These are phyloP conservation scores for Equus przewalskii DNA, from an alignment of 2,113 vertebrate species.

Conservation along the genomic window DNA sequence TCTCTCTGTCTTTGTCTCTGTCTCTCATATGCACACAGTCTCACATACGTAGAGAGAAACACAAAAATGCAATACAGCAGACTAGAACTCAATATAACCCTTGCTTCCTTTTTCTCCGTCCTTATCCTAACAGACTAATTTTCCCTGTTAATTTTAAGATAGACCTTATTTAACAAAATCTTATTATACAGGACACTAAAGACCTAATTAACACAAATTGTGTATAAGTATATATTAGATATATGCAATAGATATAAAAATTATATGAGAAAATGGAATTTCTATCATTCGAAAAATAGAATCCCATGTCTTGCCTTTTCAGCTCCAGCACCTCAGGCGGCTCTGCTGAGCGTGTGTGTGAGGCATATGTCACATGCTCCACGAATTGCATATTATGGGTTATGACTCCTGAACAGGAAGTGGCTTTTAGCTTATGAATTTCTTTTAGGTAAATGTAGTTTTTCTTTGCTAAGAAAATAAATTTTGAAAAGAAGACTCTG, in stretches of 20 bases:
- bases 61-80: background rate
- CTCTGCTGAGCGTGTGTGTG: background rate
- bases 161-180: background rate
- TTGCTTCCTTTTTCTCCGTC: background rate
- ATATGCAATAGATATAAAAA: background rate
- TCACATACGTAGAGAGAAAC: background rate
- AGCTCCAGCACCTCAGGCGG: background rate
- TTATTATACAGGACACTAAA: background rate
- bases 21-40: fast-evolving
- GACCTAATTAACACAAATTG: background rate
- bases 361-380: no score
- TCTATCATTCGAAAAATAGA: background rate
- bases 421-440: background rate
- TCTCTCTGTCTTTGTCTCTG: background rate
- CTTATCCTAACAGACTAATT: background rate
- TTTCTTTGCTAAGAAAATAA: conserved; percentile 43
- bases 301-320: background rate
- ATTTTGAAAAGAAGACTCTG: background rate
- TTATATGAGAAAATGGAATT: background rate
- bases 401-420: background rate
- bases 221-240: no score
- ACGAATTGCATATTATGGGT: background rate
- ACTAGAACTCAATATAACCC: no score
- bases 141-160: background rate
- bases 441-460: background rate